Base-by-base conservation (phyloP, 35 echinoderm and acorn worm species). In the Amphiura filiformis region DNA sequence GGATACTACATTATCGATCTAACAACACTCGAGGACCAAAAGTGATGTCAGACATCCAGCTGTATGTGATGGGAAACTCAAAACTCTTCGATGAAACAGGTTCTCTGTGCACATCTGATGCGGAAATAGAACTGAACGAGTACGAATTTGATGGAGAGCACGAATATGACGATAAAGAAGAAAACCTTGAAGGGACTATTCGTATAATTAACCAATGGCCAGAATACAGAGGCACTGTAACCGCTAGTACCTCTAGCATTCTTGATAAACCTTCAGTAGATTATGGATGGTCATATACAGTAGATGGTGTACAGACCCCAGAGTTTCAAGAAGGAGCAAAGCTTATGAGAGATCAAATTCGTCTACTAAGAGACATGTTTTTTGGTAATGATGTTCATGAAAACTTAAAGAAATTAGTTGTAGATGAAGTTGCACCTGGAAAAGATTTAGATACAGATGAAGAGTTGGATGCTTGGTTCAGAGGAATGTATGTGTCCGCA, bases 181-280 rank as follows among this genome's bases (percentile, higher is more conserved):
- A 56, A 9, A 20, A 18, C 22, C 75, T 76, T 20, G 84, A 86
- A 86, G 84, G 84, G 33, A 86, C 84, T 0, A 86, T 86, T 86
- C 84, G 84, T 20, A 86, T 86, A 17, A 86, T 86, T 76, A 57
- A 86, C 35, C 84, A 86, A 31, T 86, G 84, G 84, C 84, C 84
- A 38, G 84, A 86, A 32, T 86, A 86, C 36, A 56, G 84, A 5
- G 84, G 84, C 0, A 35, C 31, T 1, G 3, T 86, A 0, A 86
- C 35, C 2, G 84, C 84, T 34, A 39, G 32, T 2, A 86, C 84
- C 26, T 35, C 57, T 13, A 86, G 76, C 61, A 86, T 86, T 1
- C 76, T 86, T 38, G 84, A 86, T 28, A 86, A 86, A 41, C 84
- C 84, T 39, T 35, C 30, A 35, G 57, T 86, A 36, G 64, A 86